Percentiles rank a stretch among this genome's conserved stretches.
phyloP scores from a whole-genome alignment of 2,113 vertebrate genomes.

The Macaca fascicularis region T2T-MFA8v1.1 NC_088389.1:1418001-1418500 shows the following conservation, averaged over 20 bases:
- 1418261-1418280: background rate
- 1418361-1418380: background rate
- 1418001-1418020: background rate
- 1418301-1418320: background rate
- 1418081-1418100: rapidly evolving
- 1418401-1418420: too few relatives aligned
- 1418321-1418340: background rate
- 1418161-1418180: too few relatives aligned
- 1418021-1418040: background rate
- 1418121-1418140: rapidly evolving
- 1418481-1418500: too few relatives aligned
- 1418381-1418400: rapidly evolving
- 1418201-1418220: background rate
- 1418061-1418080: background rate
- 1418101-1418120: rapidly evolving
- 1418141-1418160: too few relatives aligned
- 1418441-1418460: background rate
- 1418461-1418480: too few relatives aligned
- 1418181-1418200: too few relatives aligned
- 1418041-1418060: background rate
- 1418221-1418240: background rate
- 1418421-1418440: too few relatives aligned
- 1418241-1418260: background rate
- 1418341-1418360: background rate
- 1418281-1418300: too few relatives aligned